A percentile compares a stretch with the other conserved stretches of the same genome.
Evolutionary conservation across 1,140 invertebrate species (phyloP).

Genomic region (Pogonus chalceus): DNA sequence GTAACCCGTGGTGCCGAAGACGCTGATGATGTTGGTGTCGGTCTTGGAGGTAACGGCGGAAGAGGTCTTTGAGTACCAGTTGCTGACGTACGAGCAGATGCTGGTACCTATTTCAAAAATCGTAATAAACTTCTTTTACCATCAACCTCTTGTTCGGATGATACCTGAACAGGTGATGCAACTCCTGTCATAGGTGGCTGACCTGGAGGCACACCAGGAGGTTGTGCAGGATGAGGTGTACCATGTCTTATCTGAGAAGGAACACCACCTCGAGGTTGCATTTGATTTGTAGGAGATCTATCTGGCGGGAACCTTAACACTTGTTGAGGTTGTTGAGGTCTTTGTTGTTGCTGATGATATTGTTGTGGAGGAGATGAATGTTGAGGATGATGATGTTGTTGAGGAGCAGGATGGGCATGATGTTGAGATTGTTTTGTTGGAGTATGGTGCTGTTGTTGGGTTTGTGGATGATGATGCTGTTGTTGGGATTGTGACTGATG

Average conservation of each 20-base stretch:
- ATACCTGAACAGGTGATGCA: conserved; percentile 5
- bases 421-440: conserved; percentile 2
- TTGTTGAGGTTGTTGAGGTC: neutral
- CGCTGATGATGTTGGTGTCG: neutral
- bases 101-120: neutral
- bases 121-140: neutral
- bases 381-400: neutral
- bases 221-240: conserved; percentile 28
- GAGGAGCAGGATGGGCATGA: no score
- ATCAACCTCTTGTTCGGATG: neutral
- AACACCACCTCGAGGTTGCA: neutral
- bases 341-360: conserved; percentile 10
- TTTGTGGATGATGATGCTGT: conserved; percentile 17
- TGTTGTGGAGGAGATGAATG: conserved; percentile 12
- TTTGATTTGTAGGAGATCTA: neutral
- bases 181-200: conserved; percentile 26
- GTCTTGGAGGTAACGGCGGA: conserved; percentile 4
- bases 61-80: neutral
- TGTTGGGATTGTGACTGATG: conserved; percentile 14
- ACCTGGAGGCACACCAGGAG: conserved; percentile 28
- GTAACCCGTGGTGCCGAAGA: neutral
- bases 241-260: neutral
- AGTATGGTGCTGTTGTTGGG: conserved; percentile 3
- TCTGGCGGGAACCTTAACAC: neutral
- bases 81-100: neutral